phyloP scores from a whole-genome alignment of 2,888 invertebrate species.

The Phyto melanocephala region DNA sequence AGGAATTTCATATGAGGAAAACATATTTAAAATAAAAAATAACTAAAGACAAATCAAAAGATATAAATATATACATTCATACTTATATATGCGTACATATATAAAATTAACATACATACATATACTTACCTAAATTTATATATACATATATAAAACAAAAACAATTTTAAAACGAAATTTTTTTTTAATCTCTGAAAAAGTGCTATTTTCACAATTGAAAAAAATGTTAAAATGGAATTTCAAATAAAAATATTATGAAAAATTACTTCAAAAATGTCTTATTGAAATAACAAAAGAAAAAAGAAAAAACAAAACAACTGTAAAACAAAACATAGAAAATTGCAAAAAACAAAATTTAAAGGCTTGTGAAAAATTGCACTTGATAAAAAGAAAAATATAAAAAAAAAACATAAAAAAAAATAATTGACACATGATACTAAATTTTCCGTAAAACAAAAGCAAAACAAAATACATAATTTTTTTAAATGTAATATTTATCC shows the following conservation, averaged over 20 bases:
- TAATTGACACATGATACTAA: conserved; percentile 45
- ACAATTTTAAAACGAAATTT: conserved; percentile 22
- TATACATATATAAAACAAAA: conserved; percentile 21
- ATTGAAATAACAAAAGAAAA: neutral
- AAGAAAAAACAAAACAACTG: neutral
- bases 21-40: conserved; percentile 18
- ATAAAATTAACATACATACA: conserved; percentile 25
- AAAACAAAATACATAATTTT: conserved; percentile 22
- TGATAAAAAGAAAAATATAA: conserved; percentile 37
- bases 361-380: conserved; percentile 64
- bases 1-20: conserved; percentile 47
- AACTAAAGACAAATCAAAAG: conserved; percentile 61
- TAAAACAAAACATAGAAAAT: conserved; percentile 6
- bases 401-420: conserved; percentile 28
- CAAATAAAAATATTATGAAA: conserved; percentile 40
- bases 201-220: conserved; percentile 61
- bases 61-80: conserved; percentile 4
- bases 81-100: neutral
- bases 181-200: conserved; percentile 41
- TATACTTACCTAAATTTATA: conserved; percentile 15
- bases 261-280: conserved; percentile 19
- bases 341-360: conserved; percentile 63
- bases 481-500: conserved; percentile 67
- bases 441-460: conserved; percentile 32
- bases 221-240: conserved; percentile 21